These are phyloP conservation scores for Portevinia maculata DNA, from an alignment of 2,888 invertebrate genomes.

Conservation along the genomic window DNA sequence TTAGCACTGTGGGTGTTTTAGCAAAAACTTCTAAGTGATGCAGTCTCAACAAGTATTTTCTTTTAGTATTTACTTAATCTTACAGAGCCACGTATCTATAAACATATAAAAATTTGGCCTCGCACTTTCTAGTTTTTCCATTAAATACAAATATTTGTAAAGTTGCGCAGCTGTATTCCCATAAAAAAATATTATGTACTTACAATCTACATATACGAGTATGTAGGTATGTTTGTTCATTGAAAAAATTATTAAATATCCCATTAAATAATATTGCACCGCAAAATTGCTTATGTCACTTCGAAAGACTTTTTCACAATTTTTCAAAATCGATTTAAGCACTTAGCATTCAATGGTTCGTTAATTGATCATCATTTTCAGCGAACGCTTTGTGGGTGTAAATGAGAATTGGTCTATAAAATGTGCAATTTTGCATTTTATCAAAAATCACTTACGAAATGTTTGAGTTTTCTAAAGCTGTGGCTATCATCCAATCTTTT, in stretches of 20 bases:
- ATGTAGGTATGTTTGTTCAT: neutral
- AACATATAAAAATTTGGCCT: too few species aligned
- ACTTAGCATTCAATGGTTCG: neutral
- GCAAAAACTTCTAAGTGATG: too few species aligned
- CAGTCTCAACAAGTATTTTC: too few species aligned
- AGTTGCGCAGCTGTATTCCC: too few species aligned
- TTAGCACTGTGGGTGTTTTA: too few species aligned
- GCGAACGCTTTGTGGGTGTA: neutral
- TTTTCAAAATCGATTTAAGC: neutral
- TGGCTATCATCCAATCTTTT: slow-evolving; percentile 17
- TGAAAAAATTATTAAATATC: neutral
- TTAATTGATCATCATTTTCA: neutral
- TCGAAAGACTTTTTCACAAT: neutral
- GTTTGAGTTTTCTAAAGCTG: neutral
- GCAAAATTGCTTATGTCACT: neutral
- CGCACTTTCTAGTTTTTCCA: too few species aligned
- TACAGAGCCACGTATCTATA: too few species aligned
- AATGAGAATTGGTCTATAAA: slow-evolving; percentile 1
- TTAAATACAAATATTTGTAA: too few species aligned
- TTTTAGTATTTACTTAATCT: too few species aligned
- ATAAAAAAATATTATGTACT: too few species aligned
- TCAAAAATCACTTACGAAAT: neutral
- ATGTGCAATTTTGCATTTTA: neutral
- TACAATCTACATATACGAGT: too few species aligned
- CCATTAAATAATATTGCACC: neutral